Evolutionary conservation across 2,113 vertebrate species (phyloP).

Genomic region (Nyctibius bracteatus): DNA sequence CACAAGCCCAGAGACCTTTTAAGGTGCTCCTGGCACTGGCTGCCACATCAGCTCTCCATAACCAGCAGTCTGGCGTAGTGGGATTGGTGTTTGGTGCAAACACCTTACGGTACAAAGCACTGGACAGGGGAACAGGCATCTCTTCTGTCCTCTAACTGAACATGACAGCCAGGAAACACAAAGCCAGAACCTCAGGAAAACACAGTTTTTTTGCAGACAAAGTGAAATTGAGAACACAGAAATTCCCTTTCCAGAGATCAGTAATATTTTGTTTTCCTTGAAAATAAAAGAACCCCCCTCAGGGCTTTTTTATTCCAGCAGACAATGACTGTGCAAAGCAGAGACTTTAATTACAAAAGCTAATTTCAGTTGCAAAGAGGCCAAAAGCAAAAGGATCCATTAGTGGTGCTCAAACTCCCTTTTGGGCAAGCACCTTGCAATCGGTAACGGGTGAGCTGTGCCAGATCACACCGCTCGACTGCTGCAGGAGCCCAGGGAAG

Average conservation of each 20-base stretch:
- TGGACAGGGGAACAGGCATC: not conserved
- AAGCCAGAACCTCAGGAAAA: constrained; percentile 8
- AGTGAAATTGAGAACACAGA: constrained; percentile 27
- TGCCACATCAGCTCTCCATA: not conserved
- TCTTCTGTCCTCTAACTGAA: not conserved
- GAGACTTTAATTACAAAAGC: constrained; percentile 67
- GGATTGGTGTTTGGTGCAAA: not conserved
- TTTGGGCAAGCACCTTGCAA: constrained; percentile 30
- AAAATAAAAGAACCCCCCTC: constrained; percentile 47
- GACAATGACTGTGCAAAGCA: constrained; percentile 63
- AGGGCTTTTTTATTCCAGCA: constrained; percentile 54
- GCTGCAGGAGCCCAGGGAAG: not conserved
- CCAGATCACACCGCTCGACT: not conserved
- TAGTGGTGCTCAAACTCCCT: constrained; percentile 39
- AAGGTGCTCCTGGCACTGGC: fast-evolving
- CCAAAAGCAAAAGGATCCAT: constrained; percentile 66
- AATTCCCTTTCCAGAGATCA: not conserved
- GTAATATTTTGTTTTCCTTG: constrained; percentile 34
- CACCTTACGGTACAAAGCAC: not conserved
- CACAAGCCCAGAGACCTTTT: not conserved
- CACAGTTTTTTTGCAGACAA: not conserved
- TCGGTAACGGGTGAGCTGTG: constrained; percentile 35
- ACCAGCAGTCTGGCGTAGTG: not conserved
- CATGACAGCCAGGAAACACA: not conserved
- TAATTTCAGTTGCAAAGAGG: constrained; percentile 64